These are phyloP conservation scores for Cygnus olor DNA, from an alignment of 2,797 vertebrate genomes.

Conservation along the genomic window DNA sequence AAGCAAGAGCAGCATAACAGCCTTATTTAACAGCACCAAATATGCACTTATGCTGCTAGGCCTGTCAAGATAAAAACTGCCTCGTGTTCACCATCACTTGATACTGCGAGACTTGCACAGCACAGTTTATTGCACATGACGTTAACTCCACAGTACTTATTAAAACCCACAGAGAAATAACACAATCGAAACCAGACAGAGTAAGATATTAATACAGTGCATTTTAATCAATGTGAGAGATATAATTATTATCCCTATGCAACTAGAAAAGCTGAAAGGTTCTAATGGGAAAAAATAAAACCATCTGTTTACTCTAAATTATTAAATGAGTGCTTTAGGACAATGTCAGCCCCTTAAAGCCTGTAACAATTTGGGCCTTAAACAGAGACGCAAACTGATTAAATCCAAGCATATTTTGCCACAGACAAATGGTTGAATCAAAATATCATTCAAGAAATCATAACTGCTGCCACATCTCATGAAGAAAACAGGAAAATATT, in stretches of 20 bases:
- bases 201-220: slow-evolving; percentile 38
- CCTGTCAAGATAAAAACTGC: background rate
- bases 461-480: background rate
- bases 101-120: fast-evolving
- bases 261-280: slow-evolving; percentile 58
- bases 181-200: slow-evolving; percentile 10
- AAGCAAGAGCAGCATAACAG: no score
- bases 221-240: slow-evolving; percentile 74
- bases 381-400: slow-evolving; percentile 63
- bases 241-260: slow-evolving; percentile 54
- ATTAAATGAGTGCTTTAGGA: slow-evolving; percentile 68
- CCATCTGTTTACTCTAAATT: slow-evolving; percentile 65
- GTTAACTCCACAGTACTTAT: background rate
- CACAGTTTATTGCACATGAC: background rate
- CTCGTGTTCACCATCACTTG: background rate
- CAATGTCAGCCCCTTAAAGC: slow-evolving; percentile 64
- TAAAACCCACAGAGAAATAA: slow-evolving; percentile 23
- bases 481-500: background rate
- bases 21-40: background rate
- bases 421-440: slow-evolving; percentile 23
- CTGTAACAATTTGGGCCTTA: slow-evolving; percentile 55
- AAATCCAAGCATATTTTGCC: slow-evolving; percentile 61
- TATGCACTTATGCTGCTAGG: fast-evolving
- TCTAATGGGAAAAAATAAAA: slow-evolving; percentile 63
- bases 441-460: slow-evolving; percentile 40